Base-by-base conservation (phyloP, 2,797 vertebrate genomes). In the Graptemys geographica region DNA sequence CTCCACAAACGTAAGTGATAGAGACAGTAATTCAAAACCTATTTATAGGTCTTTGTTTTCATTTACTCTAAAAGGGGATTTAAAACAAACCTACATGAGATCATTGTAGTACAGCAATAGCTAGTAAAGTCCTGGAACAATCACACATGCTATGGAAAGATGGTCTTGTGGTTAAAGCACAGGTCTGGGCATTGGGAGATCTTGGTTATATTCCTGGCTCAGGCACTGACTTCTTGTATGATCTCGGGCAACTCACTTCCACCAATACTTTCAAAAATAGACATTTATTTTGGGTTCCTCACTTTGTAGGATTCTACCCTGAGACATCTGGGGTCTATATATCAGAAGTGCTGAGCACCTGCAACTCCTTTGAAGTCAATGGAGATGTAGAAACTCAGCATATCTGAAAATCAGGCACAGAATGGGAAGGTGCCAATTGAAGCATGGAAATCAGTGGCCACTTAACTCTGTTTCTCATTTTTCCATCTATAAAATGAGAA, bases 21-120 rank as follows among this genome's bases (percentile, higher is more conserved):
- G 93, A 97, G 94, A 94, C 78, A 92, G 95, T 94, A 95, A 96
- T 97, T 98, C 97, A 94, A 97, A 97, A 94, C 57, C 93, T 96
- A 97, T 97, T 97, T 97, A 88, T 95, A 97, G 80, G 79, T 89
- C 95, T 95, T 94, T 96, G 88, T 96, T 88, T 95, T 97, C 91
- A 94, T 96, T 97, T 96, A 93, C 93, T 95, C 84, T 76, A 94
- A 97, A 94, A 96, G 72, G 15, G 62, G 87, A 96, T 96, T 96
- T 57, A 95, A 97, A 56, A 84, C 49, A 90, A 90, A 6, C 72
- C 78, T 72, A 41, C 76, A 12, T 86, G 69, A 96, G 96, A 89
- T 92, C 15, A 91, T 94, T 94, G 27, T 92, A 81, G 89, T 69
- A 83, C 5, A n/a, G 56, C 51, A 92, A 90, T 92, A 90, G 65